phyloP scores from a whole-genome alignment of 2,113 vertebrate genomes.

The Catharus bicknelli region DNA sequence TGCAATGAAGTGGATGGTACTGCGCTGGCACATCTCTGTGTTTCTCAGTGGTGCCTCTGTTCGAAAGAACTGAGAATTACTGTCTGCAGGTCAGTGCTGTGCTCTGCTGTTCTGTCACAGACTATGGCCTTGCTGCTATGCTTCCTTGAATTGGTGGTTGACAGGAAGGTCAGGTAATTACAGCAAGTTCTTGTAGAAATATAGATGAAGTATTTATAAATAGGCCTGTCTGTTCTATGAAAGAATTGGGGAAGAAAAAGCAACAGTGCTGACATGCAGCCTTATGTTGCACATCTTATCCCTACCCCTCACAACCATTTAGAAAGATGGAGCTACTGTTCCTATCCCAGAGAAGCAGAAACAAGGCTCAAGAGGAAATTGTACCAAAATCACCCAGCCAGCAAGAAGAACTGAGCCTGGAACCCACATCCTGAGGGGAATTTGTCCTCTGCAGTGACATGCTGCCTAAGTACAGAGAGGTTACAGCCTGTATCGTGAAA shows the following conservation, averaged over 20 bases:
- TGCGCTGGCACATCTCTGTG: neutral
- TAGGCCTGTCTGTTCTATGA: neutral
- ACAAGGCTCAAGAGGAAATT: neutral
- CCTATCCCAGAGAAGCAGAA: neutral
- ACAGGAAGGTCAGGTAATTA: neutral
- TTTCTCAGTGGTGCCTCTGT: conserved; percentile 42
- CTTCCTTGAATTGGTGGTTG: neutral
- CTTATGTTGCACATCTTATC: neutral
- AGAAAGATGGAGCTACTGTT: neutral
- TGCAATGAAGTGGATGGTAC: conserved; percentile 56
- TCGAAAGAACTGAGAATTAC: conserved; percentile 50
- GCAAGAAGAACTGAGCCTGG: neutral
- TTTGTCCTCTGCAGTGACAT: neutral
- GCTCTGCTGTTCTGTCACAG: neutral
- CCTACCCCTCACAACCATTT: neutral
- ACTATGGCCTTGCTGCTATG: neutral
- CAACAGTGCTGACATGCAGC: neutral
- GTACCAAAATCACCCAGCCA: neutral
- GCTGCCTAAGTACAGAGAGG: neutral
- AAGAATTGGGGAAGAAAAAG: neutral
- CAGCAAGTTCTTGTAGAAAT: neutral
- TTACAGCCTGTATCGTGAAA: neutral
- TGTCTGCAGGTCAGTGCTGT: conserved; percentile 19
- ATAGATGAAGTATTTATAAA: neutral
- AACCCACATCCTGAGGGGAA: neutral